Evolutionary conservation across 1,140 invertebrate species (phyloP), one percentile per base, ranked within the genome.

Genomic region (Sitodiplosis mosellana): DNA sequence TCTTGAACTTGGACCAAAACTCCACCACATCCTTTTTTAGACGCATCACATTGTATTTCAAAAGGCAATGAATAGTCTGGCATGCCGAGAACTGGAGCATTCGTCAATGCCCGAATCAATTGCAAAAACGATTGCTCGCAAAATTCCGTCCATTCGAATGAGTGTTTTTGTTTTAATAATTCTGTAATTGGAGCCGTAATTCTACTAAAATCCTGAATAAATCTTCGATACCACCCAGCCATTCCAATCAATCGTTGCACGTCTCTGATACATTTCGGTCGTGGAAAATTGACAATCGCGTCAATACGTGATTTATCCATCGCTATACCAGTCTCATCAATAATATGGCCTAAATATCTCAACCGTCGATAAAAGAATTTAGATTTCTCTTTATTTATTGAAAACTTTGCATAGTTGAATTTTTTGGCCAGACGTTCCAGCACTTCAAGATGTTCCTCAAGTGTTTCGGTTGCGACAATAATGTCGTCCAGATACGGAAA

Each of bases 361-460:
- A 70, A 44, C 36, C 60, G 49, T 11, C 33, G 48, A 21, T 55
- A 46, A 21, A 53, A 60, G 51, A 72, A 70, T 37, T 62, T 47
- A 41, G 56, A 63, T 56, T 70, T 69, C 41, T 54, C 47, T 3
- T 64, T 49, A 34, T 67, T 71, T 2, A 72, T 54, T 22, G 66
- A 69, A 2, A 74, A 50, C 18, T 59, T 57, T 21, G 64, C 59
- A n/a, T 52, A 45, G 14, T 48, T 41, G 2, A 72, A 48, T 22
- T 55, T 51, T 8, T 57, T 42, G 2, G 67, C 54, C 1, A 72
- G 56, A 4, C 4, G 2, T 21, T 43, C 17, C 17, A 43, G 20
- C 4, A 21, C 20, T 18, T 43, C 5, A 33, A 55, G 2, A 52
- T 59, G 54, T 21, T 51, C 27, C n/a, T 56, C 49, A 33, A 60